phyloP scores from a whole-genome alignment of 2,113 vertebrate genomes.

The Marcusenius ussheri region DNA sequence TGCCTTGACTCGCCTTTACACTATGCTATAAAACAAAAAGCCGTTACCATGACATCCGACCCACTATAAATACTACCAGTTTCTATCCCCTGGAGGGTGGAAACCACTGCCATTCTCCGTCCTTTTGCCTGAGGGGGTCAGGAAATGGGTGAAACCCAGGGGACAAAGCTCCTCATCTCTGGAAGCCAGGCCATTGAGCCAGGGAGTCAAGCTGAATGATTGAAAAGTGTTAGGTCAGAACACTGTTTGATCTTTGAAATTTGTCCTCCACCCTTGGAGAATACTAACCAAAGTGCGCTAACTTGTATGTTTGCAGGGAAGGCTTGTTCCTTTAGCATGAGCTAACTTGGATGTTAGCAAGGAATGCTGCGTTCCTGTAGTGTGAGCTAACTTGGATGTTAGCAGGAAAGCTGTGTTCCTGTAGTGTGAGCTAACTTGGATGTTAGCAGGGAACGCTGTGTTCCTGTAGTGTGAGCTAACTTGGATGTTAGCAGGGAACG shows the following conservation, averaged over 20 bases:
- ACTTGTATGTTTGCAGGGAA: not conserved
- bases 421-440: not conserved
- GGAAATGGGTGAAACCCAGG: not conserved
- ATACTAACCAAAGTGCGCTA: not conserved
- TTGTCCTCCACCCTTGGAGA: not conserved
- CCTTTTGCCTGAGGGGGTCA: not conserved
- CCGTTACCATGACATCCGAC: constrained; percentile 18
- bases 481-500: not conserved
- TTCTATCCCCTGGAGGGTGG: not conserved
- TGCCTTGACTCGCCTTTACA: not conserved
- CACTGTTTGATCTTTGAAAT: not conserved
- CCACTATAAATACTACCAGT: constrained; percentile 15
- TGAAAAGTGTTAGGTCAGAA: not conserved
- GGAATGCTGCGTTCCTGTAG: not conserved
- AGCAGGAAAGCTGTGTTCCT: no score
- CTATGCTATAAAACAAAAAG: constrained; percentile 17
- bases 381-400: not conserved
- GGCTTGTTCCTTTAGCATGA: not conserved
- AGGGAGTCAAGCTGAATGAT: not conserved
- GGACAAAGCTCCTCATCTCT: not conserved
- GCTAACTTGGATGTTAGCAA: not conserved
- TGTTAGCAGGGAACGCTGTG: not conserved
- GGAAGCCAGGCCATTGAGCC: not conserved
- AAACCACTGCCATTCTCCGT: not conserved
- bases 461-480: not conserved